Percentiles rank a stretch among this genome's conserved stretches.
Conservation (phyloP, 2,113 vertebrate species). For the Scomber scombrus region DNA sequence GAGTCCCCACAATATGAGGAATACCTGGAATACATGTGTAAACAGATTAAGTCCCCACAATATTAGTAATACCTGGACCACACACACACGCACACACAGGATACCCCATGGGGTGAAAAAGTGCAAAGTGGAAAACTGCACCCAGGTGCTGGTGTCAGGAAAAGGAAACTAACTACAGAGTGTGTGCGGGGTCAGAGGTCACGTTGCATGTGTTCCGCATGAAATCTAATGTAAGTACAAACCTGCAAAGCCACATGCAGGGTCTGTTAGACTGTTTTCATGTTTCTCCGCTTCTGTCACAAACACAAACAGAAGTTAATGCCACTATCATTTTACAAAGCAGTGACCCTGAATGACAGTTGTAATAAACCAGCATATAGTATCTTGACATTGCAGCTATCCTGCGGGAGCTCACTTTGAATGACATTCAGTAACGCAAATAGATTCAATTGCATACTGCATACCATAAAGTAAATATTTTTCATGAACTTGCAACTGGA, state of each 20-base stretch:
- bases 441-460: neutral
- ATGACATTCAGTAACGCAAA: conserved; percentile 3
- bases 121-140: conserved; percentile 69
- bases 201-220: conserved; percentile 47
- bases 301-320: conserved; percentile 2
- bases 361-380: neutral
- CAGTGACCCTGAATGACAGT: neutral
- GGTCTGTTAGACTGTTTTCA: neutral
- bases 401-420: conserved; percentile 1
- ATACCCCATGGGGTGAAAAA: conserved; percentile 32
- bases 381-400: neutral
- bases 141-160: conserved; percentile 67
- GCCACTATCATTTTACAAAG: neutral
- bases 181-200: conserved; percentile 59
- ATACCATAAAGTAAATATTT: neutral
- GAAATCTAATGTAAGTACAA: conserved; percentile 47
- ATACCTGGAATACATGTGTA: too few species aligned
- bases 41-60: too few species aligned
- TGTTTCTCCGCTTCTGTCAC: conserved; percentile 18
- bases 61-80: too few species aligned
- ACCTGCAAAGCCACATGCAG: conserved; percentile 12
- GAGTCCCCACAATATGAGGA: too few species aligned
- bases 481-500: conserved; percentile 35
- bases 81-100: neutral
- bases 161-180: conserved; percentile 68